Evolutionary conservation across 35 echinoderm and acorn worm genomes (phyloP).

Genomic region (Eucidaris tribuloides): DNA sequence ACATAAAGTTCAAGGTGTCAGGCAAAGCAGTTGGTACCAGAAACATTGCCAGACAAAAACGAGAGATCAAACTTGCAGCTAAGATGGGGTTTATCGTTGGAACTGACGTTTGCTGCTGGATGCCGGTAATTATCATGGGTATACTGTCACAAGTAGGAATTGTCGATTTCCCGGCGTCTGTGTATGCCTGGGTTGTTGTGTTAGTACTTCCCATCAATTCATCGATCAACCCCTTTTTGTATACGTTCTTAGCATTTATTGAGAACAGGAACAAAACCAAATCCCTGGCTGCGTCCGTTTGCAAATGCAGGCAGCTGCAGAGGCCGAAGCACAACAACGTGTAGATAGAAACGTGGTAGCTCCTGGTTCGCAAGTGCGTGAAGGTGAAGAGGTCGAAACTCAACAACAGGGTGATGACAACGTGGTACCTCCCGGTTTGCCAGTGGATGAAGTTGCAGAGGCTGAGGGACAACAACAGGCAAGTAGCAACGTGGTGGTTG

Average conservation of each 20-base stretch:
- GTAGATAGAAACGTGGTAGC: too few relatives aligned
- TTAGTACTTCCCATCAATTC: conserved; percentile 77
- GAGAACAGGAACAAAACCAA: neutral
- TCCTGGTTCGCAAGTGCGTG: too few relatives aligned
- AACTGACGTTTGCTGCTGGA: conserved; percentile 76
- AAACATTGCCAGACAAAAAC: neutral
- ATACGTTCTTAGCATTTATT: conserved; percentile 13
- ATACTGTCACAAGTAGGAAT: conserved; percentile 34
- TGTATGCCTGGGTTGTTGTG: conserved; percentile 64
- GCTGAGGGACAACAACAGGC: too few relatives aligned
- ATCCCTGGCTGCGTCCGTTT: too few relatives aligned
- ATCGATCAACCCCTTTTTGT: conserved; percentile 68
- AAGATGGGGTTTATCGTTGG: conserved; percentile 68
- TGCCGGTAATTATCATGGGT: conserved; percentile 67
- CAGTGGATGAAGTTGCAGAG: too few relatives aligned
- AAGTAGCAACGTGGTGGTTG: too few relatives aligned
- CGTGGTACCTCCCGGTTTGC: too few relatives aligned
- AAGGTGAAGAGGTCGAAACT: too few relatives aligned
- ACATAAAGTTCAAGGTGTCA: conserved; percentile 32
- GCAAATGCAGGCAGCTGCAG: too few relatives aligned
- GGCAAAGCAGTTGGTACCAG: neutral
- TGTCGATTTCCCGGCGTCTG: conserved; percentile 5
- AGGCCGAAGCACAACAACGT: too few relatives aligned
- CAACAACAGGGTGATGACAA: too few relatives aligned
- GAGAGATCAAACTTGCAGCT: conserved; percentile 65